Evolutionary conservation across 2,113 vertebrate species (phyloP).

Genomic region (Phalacrocorax pelagicus): DNA sequence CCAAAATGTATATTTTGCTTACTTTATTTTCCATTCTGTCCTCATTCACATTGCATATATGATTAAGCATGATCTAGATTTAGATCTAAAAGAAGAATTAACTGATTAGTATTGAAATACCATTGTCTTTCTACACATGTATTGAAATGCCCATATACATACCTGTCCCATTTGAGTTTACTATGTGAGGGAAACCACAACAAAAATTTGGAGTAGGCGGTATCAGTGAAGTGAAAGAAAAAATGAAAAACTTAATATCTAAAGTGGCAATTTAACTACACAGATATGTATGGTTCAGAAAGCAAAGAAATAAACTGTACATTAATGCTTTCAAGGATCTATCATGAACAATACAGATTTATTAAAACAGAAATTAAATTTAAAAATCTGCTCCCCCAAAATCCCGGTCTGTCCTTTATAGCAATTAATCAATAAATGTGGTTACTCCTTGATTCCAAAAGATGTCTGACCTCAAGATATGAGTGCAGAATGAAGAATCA

Average conservation of each 20-base stretch:
- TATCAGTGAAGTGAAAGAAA: neutral
- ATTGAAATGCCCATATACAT: neutral
- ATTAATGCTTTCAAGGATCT: neutral
- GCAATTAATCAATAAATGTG: neutral
- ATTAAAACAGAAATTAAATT: neutral
- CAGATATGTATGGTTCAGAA: neutral
- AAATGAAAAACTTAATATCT: neutral
- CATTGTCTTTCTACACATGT: neutral
- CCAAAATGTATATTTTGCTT: neutral
- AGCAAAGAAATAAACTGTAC: neutral
- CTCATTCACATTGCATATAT: neutral
- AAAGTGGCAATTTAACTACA: neutral
- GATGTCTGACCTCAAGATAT: neutral
- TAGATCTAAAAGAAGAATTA: neutral
- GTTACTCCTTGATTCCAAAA: neutral
- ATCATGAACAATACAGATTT: neutral
- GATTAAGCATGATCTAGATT: neutral
- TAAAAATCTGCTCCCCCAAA: neutral
- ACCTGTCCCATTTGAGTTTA: neutral
- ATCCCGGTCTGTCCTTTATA: neutral
- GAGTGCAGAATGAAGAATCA: neutral
- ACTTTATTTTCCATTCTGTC: neutral
- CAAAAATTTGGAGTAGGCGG: neutral
- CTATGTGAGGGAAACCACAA: neutral
- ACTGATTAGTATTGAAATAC: neutral